Evolutionary conservation across 2,797 vertebrate species (phyloP).

Genomic region (Austrolebias charrua): DNA sequence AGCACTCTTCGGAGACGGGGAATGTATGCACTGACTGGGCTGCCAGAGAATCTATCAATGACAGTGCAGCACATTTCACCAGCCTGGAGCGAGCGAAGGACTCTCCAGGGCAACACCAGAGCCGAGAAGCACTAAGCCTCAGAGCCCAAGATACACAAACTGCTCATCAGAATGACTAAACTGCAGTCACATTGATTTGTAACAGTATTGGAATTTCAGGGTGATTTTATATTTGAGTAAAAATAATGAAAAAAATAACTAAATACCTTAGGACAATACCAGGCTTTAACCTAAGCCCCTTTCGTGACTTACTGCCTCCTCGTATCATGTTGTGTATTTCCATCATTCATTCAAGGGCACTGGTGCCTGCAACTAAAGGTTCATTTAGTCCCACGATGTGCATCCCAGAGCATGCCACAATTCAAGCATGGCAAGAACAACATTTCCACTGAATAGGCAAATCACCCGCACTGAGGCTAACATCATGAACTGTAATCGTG

Average conservation of each 20-base stretch:
- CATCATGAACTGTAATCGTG: conserved; percentile 47
- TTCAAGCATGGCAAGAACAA: conserved; percentile 66
- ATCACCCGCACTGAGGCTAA: conserved; percentile 51
- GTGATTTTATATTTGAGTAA: conserved; percentile 15
- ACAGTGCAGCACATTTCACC: conserved; percentile 72
- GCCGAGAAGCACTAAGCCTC: conserved; percentile 43
- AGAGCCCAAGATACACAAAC: conserved; percentile 23
- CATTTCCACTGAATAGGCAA: conserved; percentile 52
- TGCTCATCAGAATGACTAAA: conserved; percentile 12
- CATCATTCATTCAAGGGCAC: conserved; percentile 67
- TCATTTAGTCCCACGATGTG: conserved; percentile 62
- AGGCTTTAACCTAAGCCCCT: conserved; percentile 57
- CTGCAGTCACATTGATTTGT: conserved; percentile 1
- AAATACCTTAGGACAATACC: conserved; percentile 56
- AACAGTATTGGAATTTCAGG: not conserved
- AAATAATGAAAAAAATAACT: conserved; percentile 32
- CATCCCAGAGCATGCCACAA: conserved; percentile 52
- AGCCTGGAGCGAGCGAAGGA: conserved; percentile 47
- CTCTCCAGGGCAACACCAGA: conserved; percentile 48
- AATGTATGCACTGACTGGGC: conserved; percentile 55
- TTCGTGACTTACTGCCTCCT: conserved; percentile 51
- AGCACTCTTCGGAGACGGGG: conserved; percentile 53
- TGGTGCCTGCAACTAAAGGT: conserved; percentile 63
- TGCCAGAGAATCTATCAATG: conserved; percentile 70
- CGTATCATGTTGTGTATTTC: conserved; percentile 57